Evolutionary conservation across 2,113 vertebrate genomes (phyloP).

Genomic region (Mobula birostris): DNA sequence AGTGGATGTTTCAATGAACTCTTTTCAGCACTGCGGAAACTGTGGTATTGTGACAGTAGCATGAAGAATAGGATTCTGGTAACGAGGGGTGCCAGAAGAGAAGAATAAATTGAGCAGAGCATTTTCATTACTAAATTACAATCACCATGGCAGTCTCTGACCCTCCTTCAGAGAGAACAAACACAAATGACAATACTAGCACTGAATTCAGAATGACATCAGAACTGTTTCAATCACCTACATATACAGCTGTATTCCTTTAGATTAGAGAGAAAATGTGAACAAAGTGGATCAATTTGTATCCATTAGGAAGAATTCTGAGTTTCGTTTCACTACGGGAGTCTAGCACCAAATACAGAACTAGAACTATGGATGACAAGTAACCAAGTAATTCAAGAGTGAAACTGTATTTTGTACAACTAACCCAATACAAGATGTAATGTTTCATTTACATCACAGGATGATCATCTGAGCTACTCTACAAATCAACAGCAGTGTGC

Average conservation of each 20-base stretch:
- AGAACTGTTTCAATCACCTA: constrained; percentile 16
- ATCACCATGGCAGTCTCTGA: constrained; percentile 41
- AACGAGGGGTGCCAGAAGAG: constrained; percentile 36
- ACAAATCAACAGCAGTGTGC: neutral
- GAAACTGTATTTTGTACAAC: neutral
- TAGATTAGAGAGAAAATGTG: neutral
- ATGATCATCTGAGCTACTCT: no score
- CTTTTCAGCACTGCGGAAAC: constrained; percentile 3
- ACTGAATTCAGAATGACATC: constrained; percentile 36
- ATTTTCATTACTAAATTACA: constrained; percentile 40
- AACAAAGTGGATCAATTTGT: neutral
- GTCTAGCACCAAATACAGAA: neutral
- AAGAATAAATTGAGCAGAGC: constrained; percentile 36
- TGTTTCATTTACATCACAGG: neutral
- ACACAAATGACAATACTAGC: neutral
- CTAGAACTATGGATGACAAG: neutral
- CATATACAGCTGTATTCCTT: neutral
- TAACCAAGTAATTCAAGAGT: neutral
- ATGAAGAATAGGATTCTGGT: constrained; percentile 37
- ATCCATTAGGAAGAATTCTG: neutral
- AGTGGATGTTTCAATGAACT: constrained; percentile 33
- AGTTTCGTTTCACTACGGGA: neutral
- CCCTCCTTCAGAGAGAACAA: constrained; percentile 36
- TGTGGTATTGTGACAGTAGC: constrained; percentile 26
- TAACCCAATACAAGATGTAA: neutral